Conservation (phyloP, 2,888 invertebrate species). For the Crepidodera aurea region DNA sequence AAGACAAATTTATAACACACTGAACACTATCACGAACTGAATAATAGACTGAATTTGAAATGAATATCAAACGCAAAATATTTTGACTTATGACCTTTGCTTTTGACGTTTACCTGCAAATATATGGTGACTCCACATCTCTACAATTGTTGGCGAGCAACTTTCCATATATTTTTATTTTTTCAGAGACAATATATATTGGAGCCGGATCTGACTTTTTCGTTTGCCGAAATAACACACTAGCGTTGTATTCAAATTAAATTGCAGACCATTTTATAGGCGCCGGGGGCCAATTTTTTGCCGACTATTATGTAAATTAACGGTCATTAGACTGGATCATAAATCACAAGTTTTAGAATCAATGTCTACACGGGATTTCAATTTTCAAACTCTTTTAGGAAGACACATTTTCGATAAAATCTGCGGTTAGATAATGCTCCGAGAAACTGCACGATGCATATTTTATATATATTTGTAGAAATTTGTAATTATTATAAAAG, state of each 20-base stretch:
- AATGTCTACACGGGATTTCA: conserved; percentile 34
- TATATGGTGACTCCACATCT: too few species aligned
- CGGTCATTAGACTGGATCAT: conserved; percentile 36
- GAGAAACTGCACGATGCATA: neutral
- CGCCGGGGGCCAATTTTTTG: conserved; percentile 42
- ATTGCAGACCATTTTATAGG: conserved; percentile 46
- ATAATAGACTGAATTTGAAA: too few species aligned
- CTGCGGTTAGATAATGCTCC: conserved; percentile 1
- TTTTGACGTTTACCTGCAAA: too few species aligned
- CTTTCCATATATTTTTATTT: too few species aligned
- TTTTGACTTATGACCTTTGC: too few species aligned
- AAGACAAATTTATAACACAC: too few species aligned
- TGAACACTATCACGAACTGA: too few species aligned
- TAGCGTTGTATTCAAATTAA: conserved; percentile 54
- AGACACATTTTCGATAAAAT: neutral
- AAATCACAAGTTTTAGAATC: conserved; percentile 35
- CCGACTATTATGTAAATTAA: conserved; percentile 40
- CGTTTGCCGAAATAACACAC: conserved; percentile 44
- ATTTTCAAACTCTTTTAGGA: conserved; percentile 24
- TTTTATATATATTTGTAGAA: too few species aligned
- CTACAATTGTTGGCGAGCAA: too few species aligned
- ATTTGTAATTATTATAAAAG: too few species aligned
- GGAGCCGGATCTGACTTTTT: conserved; percentile 3
- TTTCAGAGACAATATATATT: too few species aligned
- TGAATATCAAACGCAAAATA: too few species aligned